A percentile compares a stretch with the other conserved stretches of the same genome.
These are phyloP conservation scores for Apamea anceps DNA, from an alignment of 2,888 invertebrate species.

Conservation along the genomic window DNA sequence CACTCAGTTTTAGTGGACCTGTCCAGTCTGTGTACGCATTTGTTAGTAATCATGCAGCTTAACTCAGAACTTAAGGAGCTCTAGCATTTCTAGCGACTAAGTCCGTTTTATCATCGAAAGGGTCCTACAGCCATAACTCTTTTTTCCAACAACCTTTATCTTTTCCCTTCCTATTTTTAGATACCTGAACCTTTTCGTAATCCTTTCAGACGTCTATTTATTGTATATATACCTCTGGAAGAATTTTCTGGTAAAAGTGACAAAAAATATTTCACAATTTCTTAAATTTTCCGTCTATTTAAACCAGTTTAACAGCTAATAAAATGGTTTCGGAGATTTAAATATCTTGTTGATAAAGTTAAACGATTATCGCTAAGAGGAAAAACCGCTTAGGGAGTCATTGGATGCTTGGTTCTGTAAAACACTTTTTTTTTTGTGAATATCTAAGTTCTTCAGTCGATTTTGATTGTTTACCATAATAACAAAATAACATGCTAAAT, in stretches of 20 bases:
- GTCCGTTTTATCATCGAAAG: constrained; percentile 14
- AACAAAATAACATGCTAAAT: too few relatives aligned
- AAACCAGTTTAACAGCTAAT: constrained; percentile 23
- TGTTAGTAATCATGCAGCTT: not conserved
- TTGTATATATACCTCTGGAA: not conserved
- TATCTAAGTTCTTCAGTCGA: too few relatives aligned
- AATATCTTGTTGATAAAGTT: constrained; percentile 32
- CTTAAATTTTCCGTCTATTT: constrained; percentile 44
- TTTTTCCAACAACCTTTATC: constrained; percentile 22
- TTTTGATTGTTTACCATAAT: too few relatives aligned
- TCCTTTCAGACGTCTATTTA: constrained; percentile 21
- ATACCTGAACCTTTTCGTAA: constrained; percentile 5
- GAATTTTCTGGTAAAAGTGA: not conserved
- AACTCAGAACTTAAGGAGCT: not conserved
- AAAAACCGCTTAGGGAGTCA: constrained; percentile 20
- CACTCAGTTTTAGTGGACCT: too few relatives aligned
- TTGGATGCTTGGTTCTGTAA: not conserved
- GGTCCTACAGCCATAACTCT: not conserved
- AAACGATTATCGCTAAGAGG: not conserved
- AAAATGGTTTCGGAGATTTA: constrained; percentile 34
- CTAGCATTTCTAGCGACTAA: not conserved
- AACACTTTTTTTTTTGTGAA: not conserved
- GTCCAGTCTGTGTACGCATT: not conserved
- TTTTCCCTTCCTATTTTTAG: constrained; percentile 15
- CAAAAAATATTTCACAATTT: constrained; percentile 16